These are phyloP conservation scores for Diaphora mendica DNA, from an alignment of 2,888 invertebrate genomes.

Conservation along the genomic window DNA sequence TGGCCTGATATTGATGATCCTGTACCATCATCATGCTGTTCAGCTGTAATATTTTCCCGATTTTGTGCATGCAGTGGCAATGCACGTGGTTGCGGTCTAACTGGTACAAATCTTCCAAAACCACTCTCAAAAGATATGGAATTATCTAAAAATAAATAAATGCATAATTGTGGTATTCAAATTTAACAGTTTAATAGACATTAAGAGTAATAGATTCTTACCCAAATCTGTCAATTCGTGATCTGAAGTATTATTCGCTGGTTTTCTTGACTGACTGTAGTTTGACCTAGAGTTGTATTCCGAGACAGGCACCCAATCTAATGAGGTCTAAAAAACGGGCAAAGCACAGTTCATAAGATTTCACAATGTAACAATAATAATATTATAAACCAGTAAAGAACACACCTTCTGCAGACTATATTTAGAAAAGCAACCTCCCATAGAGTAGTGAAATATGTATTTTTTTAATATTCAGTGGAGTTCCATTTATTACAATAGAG, in stretches of 20 bases:
- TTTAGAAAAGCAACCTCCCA: constrained; percentile 85
- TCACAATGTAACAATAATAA: constrained; percentile 30
- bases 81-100: constrained; percentile 81
- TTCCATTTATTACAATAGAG: constrained; percentile 17
- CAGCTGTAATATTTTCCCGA: constrained; percentile 72
- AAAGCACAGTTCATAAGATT: constrained; percentile 26
- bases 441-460: constrained; percentile 56
- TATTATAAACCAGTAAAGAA: constrained; percentile 17
- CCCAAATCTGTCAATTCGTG: constrained; percentile 83
- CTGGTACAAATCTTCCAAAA: constrained; percentile 83
- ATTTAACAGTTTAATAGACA: constrained; percentile 20
- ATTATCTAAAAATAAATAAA: constrained; percentile 70
- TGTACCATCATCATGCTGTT: constrained; percentile 76
- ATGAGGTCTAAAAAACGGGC: constrained; percentile 77
- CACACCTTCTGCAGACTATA: constrained; percentile 77
- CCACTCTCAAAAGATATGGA: constrained; percentile 80
- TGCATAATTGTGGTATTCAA: constrained; percentile 21
- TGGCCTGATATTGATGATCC: constrained; percentile 73
- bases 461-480: neutral
- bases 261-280: constrained; percentile 81
- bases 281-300: constrained; percentile 82
- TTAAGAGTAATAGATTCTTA: constrained; percentile 53
- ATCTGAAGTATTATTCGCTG: constrained; percentile 80
- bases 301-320: constrained; percentile 85
- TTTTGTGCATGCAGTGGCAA: constrained; percentile 79